A percentile compares a stretch with the other conserved stretches of the same genome.
Evolutionary conservation across 2,797 vertebrate species (phyloP).

Genomic region (Amblyraja radiata): DNA sequence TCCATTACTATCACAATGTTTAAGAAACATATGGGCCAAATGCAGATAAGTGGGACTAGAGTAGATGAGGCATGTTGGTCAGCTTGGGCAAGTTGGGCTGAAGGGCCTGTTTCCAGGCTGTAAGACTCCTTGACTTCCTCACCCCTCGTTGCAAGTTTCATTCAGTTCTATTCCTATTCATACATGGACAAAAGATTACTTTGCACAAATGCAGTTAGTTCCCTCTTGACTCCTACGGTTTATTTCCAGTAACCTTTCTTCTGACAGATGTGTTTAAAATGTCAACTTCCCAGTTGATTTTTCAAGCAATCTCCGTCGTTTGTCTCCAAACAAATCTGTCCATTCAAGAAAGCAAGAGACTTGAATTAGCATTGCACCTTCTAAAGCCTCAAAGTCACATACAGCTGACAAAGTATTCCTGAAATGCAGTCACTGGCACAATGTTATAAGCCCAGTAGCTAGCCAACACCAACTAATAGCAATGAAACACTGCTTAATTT

Average conservation of each 20-base stretch:
- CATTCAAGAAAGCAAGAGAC: neutral
- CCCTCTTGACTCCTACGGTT: neutral
- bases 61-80: no score
- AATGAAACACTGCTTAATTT: neutral
- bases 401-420: neutral
- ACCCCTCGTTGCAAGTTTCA: no score
- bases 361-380: neutral
- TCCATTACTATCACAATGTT: no score
- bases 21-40: no score
- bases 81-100: no score
- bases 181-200: no score
- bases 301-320: neutral
- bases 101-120: no score
- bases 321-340: neutral
- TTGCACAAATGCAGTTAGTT: neutral
- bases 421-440: neutral
- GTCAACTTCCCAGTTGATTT: no score
- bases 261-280: neutral
- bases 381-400: neutral
- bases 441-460: neutral
- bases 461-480: no score
- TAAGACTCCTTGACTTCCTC: no score
- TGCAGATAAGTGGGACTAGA: no score
- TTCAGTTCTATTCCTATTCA: neutral
- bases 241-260: neutral